These are phyloP conservation scores for Phrixothrix hirtus DNA, from an alignment of 2,888 invertebrate species.

Conservation along the genomic window DNA sequence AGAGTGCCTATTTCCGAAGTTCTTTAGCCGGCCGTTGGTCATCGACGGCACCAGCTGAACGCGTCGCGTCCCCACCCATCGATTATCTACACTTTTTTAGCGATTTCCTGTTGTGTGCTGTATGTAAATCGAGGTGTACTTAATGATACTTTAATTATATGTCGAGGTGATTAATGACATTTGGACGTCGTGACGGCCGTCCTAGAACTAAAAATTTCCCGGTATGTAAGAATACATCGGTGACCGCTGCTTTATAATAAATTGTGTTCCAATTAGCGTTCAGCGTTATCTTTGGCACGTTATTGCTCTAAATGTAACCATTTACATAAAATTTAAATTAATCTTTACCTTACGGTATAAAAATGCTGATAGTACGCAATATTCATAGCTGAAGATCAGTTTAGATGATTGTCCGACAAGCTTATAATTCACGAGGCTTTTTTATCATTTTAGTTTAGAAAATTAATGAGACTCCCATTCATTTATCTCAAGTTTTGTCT, in stretches of 20 bases:
- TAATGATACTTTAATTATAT: constrained; percentile 50
- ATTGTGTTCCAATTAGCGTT: constrained; percentile 42
- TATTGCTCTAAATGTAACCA: constrained; percentile 35
- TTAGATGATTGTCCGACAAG: constrained; percentile 10
- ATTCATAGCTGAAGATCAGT: constrained; percentile 8
- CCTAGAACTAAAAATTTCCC: constrained; percentile 16
- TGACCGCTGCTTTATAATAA: constrained; percentile 35
- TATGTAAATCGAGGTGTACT: constrained; percentile 47
- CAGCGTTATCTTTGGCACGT: constrained; percentile 35
- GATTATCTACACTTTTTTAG: constrained; percentile 37
- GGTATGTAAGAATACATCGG: constrained; percentile 27
- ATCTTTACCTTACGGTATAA: constrained; percentile 31
- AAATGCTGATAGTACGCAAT: constrained; percentile 12
- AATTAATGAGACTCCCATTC: too few species aligned
- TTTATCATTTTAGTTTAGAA: too few species aligned
- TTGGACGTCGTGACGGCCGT: constrained; percentile 30
- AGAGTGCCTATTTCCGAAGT: constrained; percentile 29
- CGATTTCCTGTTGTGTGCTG: constrained; percentile 38
- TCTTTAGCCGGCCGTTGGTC: constrained; percentile 40
- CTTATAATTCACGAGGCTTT: too few species aligned
- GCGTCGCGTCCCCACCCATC: constrained; percentile 30
- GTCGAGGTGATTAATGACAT: constrained; percentile 43
- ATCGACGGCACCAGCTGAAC: constrained; percentile 36
- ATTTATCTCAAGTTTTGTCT: too few species aligned
- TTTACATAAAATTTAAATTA: constrained; percentile 45